Evolutionary conservation across 2,113 vertebrate species (phyloP), one percentile per base, ranked within the genome.

Genomic region (Uria aalge): DNA sequence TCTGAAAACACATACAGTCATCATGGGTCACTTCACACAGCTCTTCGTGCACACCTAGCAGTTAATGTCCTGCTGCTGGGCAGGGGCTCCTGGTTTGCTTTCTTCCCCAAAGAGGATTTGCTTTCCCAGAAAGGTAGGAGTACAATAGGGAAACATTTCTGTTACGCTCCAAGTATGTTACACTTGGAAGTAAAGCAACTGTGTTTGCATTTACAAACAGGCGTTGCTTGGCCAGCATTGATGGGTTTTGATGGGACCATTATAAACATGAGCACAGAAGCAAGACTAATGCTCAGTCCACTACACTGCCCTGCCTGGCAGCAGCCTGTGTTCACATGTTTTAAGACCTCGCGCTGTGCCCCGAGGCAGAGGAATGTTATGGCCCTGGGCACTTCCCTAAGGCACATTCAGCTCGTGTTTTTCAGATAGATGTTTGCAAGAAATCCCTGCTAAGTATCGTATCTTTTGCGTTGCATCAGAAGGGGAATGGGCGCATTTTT

Each of bases 171-270:
- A 47, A 13, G 45, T 36, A 47, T 53, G 45, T 69, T 21, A 18
- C 22, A 2, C 34, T 41, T 0, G 0, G 0, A 29, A 71, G 43
- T 34, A 3, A 36, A 18, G 24, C 36, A 30, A n/a, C 30, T 6
- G 0, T 20, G 36, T 59, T 62, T 66, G 72, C 36, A 12, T 52
- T 75, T 79, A 40, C n/a, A n/a, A 2, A 15, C 5, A 32, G 27
- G n/a, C 23, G 6, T 12, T 68, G 41, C 47, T 53, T 73, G 74
- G 56, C n/a, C 76, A 47, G 47, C 66, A 17, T 0, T 9, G 34
- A 9, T 47, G 75, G 56, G 3, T 16, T 85, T n/a, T 45, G 64
- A 34, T 8, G 8, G 71, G 32, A 53, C n/a, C 26, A 3, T 29
- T 55, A 5, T 6, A 27, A 30, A n/a, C 9, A 2, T 11, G 23